A percentile compares a stretch with the other conserved stretches of the same genome.
phyloP scores from a whole-genome alignment of 2,113 vertebrate species.

The Taurulus bubalis region DNA sequence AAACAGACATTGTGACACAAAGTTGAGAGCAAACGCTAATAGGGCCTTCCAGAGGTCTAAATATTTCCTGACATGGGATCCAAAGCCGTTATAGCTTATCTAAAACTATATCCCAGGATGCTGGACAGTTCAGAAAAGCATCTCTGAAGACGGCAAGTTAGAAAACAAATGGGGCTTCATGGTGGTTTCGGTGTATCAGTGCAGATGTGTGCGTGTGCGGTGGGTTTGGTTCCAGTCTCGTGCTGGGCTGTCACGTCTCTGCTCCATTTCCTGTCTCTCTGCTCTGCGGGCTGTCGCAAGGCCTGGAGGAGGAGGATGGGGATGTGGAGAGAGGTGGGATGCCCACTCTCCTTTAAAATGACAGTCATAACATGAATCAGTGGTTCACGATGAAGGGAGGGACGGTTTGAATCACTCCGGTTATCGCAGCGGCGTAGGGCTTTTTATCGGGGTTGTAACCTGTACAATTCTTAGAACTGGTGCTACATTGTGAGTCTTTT shows the following conservation, averaged over 20 bases:
- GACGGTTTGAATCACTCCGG: slow-evolving; percentile 11
- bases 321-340: slow-evolving; percentile 25
- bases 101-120: slow-evolving; percentile 24
- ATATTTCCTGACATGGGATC: slow-evolving; percentile 15
- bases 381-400: slow-evolving; percentile 37
- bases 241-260: slow-evolving; percentile 69
- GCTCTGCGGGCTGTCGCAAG: slow-evolving; percentile 54
- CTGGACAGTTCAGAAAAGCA: slow-evolving; percentile 36
- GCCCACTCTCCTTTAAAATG: slow-evolving; percentile 32
- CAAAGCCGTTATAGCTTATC: slow-evolving; percentile 37
- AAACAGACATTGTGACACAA: slow-evolving; percentile 2
- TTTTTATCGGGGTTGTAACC: slow-evolving; percentile 16
- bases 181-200: slow-evolving; percentile 41
- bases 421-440: not conserved
- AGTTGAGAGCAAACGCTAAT: slow-evolving; percentile 3
- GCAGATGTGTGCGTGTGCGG: slow-evolving; percentile 43
- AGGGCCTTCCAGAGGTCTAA: slow-evolving; percentile 20
- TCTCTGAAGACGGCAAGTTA: slow-evolving; percentile 50
- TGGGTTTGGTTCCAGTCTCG: slow-evolving; percentile 67
- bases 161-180: slow-evolving; percentile 58
- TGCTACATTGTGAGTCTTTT: slow-evolving; percentile 8
- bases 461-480: not conserved
- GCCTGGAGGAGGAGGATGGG: slow-evolving; percentile 29
- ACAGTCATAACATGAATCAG: slow-evolving; percentile 42
- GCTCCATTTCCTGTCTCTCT: slow-evolving; percentile 69